Evolutionary conservation across 2,797 vertebrate species (phyloP), one percentile per base, ranked within the genome.

Genomic region (Tragopan temminckii): DNA sequence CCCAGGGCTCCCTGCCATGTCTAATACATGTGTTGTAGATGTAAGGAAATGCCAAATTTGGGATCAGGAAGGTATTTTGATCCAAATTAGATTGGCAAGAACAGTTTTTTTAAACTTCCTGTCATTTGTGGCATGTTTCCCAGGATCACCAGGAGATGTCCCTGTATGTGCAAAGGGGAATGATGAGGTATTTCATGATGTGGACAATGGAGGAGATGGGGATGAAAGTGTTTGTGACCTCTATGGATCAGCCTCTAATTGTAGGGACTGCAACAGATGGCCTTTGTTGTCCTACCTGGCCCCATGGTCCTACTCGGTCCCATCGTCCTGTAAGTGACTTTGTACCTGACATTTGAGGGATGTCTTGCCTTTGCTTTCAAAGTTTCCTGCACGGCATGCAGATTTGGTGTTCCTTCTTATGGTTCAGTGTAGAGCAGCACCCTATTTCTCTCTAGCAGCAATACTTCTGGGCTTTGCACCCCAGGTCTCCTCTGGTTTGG

Each of bases 341-440:
- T 85, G 88, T 77, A 53, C 36, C 61, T 87, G 52, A 5, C 48
- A 20, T 67, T 81, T 70, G 79, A 90, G 81, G 58, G 46, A 43
- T 74, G 33, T 14, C 36, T 74, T 87, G 50, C 82, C 29, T 95
- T 93, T 72, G 38, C 35, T 62, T 93, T 85, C 58, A 55, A 74
- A 82, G 55, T 50, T 76, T 31, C 24, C 27, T 46, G 48, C 21
- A 20, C 17, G 33, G 3, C 3, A 1, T 83, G 31, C 14, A 75
- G 29, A 64, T 38, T 57, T 61, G 42, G 20, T n/a, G 21, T 85
- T 43, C 33, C 13, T 40, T 85, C 38, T 27, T 9, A 45, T 38
- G 8, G 20, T 70, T 88, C 57, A 62, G 7, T 9, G 19, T 4
- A 59, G 6, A 70, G 46, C 18, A 79, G 40, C 45, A 50, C 71